Percentiles rank a stretch among this genome's conserved stretches.
Evolutionary conservation across 2,113 vertebrate genomes (phyloP).

Genomic region (Varanus salvator): DNA sequence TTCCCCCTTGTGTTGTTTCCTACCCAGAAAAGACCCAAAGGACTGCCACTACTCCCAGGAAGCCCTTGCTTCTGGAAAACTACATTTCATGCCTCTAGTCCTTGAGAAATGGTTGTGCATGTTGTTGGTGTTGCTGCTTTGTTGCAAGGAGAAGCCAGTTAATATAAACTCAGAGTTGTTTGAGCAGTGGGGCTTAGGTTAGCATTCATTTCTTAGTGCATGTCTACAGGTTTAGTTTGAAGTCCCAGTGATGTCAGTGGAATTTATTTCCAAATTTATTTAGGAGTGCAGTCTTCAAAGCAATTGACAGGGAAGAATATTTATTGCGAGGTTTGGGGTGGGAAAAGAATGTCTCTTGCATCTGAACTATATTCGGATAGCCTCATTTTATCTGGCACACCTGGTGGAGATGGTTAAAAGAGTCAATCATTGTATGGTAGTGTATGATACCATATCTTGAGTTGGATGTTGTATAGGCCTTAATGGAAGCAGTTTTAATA

Average conservation of each 20-base stretch:
- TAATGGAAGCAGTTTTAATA: not conserved
- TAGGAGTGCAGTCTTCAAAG: not conserved
- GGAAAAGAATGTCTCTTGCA: fast-evolving
- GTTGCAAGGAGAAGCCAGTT: not conserved
- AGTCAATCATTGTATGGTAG: fast-evolving
- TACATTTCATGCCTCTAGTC: fast-evolving
- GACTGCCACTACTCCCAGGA: not conserved
- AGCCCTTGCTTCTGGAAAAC: fast-evolving
- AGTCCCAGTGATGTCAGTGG: not conserved
- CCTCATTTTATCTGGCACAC: not conserved
- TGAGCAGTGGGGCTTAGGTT: not conserved
- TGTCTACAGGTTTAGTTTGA: not conserved
- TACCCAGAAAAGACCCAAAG: not conserved
- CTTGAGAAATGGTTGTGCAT: fast-evolving
- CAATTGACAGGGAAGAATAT: not conserved
- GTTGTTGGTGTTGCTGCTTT: too few relatives aligned
- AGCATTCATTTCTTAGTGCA: fast-evolving
- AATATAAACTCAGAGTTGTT: not conserved
- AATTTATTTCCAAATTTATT: not conserved
- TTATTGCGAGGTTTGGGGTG: not conserved
- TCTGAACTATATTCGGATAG: not conserved
- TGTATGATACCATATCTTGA: fast-evolving
- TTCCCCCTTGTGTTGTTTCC: fast-evolving
- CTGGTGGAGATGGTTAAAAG: fast-evolving
- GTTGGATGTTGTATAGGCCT: not conserved